Percentiles rank a stretch among this genome's conserved stretches.
These are phyloP conservation scores for Osmerus mordax DNA, from an alignment of 2,113 vertebrate species.

Conservation along the genomic window DNA sequence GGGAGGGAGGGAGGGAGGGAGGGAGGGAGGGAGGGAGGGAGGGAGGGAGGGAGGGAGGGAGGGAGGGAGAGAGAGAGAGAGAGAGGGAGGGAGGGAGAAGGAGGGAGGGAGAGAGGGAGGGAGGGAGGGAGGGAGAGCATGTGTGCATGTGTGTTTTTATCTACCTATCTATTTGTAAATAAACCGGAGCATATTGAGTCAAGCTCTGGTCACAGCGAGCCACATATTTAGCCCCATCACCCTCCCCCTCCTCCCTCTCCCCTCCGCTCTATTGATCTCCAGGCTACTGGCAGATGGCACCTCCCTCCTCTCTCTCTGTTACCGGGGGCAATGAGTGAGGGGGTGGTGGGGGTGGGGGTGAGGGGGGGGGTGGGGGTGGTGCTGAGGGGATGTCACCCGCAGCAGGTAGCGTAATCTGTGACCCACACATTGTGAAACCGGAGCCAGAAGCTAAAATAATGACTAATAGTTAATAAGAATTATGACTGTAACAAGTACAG, in stretches of 20 bases:
- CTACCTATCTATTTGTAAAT: slow-evolving; percentile 44
- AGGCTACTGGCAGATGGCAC: slow-evolving; percentile 69
- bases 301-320: slow-evolving; percentile 38
- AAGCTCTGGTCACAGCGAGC: slow-evolving; percentile 54
- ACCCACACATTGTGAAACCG: neutral
- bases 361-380: slow-evolving; percentile 24
- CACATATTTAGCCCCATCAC: slow-evolving; percentile 61
- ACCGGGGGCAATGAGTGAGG: slow-evolving; percentile 56
- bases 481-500: too few relatives aligned
- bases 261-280: slow-evolving; percentile 64
- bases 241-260: slow-evolving; percentile 24
- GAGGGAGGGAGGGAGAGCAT: too few relatives aligned
- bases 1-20: too few relatives aligned
- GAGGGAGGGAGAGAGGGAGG: too few relatives aligned
- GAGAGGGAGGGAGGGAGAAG: too few relatives aligned
- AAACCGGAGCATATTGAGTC: slow-evolving; percentile 60
- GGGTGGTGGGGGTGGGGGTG: slow-evolving; percentile 15
- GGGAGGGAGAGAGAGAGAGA: too few relatives aligned
- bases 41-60: too few relatives aligned
- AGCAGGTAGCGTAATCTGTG: slow-evolving; percentile 45
- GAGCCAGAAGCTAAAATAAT: too few relatives aligned
- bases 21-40: too few relatives aligned
- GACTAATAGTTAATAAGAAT: too few relatives aligned
- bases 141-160: too few relatives aligned
- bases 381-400: slow-evolving; percentile 38